These are phyloP conservation scores for Forbesichthys papilliferus DNA, from an alignment of 2,113 vertebrate genomes.

Conservation along the genomic window DNA sequence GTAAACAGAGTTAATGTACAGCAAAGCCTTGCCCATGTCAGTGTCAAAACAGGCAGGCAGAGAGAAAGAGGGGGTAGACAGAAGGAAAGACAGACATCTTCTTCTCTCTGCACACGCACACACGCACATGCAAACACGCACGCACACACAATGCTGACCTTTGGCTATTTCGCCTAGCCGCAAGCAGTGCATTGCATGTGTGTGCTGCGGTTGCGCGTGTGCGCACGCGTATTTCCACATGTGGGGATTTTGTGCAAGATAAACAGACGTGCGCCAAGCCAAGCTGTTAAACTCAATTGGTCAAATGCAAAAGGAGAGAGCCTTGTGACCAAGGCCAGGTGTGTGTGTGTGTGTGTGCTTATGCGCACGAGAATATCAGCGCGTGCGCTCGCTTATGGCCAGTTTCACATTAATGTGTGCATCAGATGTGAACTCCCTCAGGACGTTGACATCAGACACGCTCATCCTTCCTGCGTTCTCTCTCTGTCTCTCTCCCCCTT, in stretches of 20 bases:
- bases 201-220: conserved; percentile 44
- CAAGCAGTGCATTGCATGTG: conserved; percentile 3
- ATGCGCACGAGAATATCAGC: neutral
- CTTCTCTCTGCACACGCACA: too few species aligned
- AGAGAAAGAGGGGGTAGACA: too few species aligned
- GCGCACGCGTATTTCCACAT: conserved; percentile 14
- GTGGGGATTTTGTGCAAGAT: conserved; percentile 43
- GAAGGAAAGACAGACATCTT: too few species aligned
- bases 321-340: neutral
- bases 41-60: too few species aligned
- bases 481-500: neutral
- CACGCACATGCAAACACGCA: conserved; percentile 1
- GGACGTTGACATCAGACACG: conserved; percentile 36
- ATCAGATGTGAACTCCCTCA: conserved; percentile 48
- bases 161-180: neutral
- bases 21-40: too few species aligned
- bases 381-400: neutral
- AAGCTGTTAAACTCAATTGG: conserved; percentile 56
- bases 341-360: neutral
- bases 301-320: conserved; percentile 34
- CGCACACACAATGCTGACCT: neutral
- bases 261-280: conserved; percentile 49
- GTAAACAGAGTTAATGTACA: too few species aligned
- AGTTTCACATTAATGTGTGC: conserved; percentile 48
- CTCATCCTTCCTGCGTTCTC: neutral